Evolutionary conservation across 2,888 invertebrate genomes (phyloP).

Genomic region (Microplitis manilae): DNA sequence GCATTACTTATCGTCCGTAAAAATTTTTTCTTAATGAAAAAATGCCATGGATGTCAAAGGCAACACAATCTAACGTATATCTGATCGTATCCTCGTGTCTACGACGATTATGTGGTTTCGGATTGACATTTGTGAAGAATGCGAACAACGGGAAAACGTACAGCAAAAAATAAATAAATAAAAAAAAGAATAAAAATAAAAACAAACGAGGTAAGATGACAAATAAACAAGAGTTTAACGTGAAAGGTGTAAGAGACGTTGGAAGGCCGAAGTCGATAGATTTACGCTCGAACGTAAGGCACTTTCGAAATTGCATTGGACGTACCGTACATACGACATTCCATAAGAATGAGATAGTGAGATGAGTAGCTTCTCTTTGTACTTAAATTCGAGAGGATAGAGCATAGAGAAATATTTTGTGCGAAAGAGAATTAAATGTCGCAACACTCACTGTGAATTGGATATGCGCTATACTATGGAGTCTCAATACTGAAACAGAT

Average conservation of each 20-base stretch:
- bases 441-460: constrained; percentile 8
- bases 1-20: no score
- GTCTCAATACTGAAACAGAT: constrained; percentile 23
- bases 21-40: not conserved
- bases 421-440: constrained; percentile 29
- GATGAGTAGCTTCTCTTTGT: constrained; percentile 11
- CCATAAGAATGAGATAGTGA: constrained; percentile 39
- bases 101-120: not conserved
- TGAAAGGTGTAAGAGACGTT: constrained; percentile 38
- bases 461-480: constrained; percentile 12
- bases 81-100: not conserved
- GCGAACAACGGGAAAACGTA: not conserved
- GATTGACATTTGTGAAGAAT: not conserved
- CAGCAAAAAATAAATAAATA: not conserved
- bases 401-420: constrained; percentile 4
- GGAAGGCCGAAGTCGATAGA: constrained; percentile 53
- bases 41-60: not conserved
- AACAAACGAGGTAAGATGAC: constrained; percentile 1
- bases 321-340: constrained; percentile 44
- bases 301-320: constrained; percentile 54
- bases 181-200: not conserved
- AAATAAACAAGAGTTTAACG: constrained; percentile 19
- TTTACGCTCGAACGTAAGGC: constrained; percentile 51
- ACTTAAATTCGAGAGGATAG: constrained; percentile 4
- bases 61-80: not conserved